A percentile compares a stretch with the other conserved stretches of the same genome.
phyloP scores from a whole-genome alignment of 2,888 invertebrate species.

The Lepidonotus clava region DNA sequence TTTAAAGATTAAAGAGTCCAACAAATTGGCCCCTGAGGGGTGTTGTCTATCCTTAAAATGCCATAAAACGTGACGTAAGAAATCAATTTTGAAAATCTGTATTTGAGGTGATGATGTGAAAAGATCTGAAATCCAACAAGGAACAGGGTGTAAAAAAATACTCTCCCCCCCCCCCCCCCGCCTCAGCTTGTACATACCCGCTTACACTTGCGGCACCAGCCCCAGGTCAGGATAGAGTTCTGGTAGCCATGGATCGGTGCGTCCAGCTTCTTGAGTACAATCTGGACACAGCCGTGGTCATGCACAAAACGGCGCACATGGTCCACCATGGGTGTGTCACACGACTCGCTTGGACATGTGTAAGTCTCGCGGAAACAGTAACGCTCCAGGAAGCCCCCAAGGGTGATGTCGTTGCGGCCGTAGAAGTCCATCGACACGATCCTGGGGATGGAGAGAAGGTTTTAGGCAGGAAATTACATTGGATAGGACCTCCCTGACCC shows the following conservation, averaged over 20 bases:
- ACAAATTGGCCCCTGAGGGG: no score
- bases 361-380: conserved; percentile 94
- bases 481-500: no score
- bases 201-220: conserved; percentile 86
- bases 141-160: no score
- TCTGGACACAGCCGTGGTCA: conserved; percentile 88
- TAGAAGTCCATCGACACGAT: conserved; percentile 97
- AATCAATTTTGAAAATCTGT: no score
- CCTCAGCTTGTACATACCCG: conserved; percentile 77
- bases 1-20: no score
- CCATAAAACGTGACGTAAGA: no score
- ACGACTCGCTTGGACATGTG: conserved; percentile 89
- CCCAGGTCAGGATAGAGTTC: conserved; percentile 89
- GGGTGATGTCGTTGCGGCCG: conserved; percentile 94
- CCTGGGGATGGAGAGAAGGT: conserved; percentile 81
- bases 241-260: conserved; percentile 81
- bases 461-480: no score
- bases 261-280: conserved; percentile 84
- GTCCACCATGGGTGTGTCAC: conserved; percentile 91
- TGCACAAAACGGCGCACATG: conserved; percentile 92
- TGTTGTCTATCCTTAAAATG: no score
- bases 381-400: conserved; percentile 95
- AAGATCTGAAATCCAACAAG: no score
- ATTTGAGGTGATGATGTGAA: no score
- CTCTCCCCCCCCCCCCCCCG: no score